Conservation (phyloP, 2,888 invertebrate species). For the Nasonia oneida region DNA sequence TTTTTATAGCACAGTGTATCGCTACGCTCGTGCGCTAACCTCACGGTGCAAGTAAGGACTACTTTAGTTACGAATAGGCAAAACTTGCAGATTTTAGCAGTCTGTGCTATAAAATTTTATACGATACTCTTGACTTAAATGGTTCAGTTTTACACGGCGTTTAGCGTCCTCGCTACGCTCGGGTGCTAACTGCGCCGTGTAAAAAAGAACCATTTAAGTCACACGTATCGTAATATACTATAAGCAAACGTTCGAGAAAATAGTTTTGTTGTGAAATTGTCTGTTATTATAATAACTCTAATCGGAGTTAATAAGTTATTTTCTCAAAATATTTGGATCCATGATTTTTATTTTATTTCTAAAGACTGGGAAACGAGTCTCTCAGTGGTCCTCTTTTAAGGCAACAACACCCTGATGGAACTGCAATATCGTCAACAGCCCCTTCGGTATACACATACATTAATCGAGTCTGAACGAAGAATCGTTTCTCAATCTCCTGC, state of each 20-base stretch:
- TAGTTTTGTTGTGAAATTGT: slow-evolving; percentile 18
- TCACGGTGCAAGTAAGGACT: no score
- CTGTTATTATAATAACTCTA: slow-evolving; percentile 24
- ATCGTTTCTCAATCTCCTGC: slow-evolving; percentile 43
- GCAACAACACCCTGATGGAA: slow-evolving; percentile 51
- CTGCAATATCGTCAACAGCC: slow-evolving; percentile 36
- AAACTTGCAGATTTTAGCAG: no score
- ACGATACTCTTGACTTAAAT: no score
- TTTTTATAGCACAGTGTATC: no score
- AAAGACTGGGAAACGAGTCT: slow-evolving; percentile 53
- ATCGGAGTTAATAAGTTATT: slow-evolving; percentile 10
- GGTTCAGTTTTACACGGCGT: no score
- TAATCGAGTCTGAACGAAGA: slow-evolving; percentile 54
- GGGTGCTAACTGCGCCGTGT: no score
- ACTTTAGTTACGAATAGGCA: no score
- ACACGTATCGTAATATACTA: no score
- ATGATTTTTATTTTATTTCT: slow-evolving; percentile 24
- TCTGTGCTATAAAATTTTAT: no score
- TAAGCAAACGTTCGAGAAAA: slow-evolving; percentile 26
- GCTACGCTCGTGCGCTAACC: no score
- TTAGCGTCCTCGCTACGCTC: no score
- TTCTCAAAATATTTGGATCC: slow-evolving; percentile 52
- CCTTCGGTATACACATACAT: slow-evolving; percentile 54
- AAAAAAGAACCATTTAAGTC: no score
- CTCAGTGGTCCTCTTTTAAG: slow-evolving; percentile 56